Conservation (phyloP, 2,888 invertebrate genomes). For the Drosophila prolongata region DNA sequence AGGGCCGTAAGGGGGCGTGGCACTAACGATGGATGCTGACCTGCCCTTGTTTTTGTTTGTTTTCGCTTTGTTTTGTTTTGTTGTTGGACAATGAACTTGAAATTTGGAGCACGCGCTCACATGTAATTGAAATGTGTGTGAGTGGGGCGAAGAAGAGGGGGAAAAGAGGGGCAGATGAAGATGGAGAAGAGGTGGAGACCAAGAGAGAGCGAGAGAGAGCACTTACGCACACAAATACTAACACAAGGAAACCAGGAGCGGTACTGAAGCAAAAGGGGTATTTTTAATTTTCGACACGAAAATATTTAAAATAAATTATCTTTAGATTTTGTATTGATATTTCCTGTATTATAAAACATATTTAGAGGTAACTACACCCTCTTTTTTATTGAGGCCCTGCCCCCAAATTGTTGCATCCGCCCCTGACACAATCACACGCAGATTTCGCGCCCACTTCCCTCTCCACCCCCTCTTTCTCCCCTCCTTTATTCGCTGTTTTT, state of each 20-base stretch:
- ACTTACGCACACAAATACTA: conserved; percentile 15
- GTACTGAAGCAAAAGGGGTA: background rate
- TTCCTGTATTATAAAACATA: no score
- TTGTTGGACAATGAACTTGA: conserved; percentile 74
- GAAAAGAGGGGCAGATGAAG: conserved; percentile 5
- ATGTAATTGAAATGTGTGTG: conserved; percentile 56
- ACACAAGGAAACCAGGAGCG: background rate
- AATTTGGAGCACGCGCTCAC: conserved; percentile 69
- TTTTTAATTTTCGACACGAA: background rate
- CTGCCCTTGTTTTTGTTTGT: conserved; percentile 38
- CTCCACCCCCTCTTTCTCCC: background rate
- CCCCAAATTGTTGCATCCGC: background rate
- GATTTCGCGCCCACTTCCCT: conserved; percentile 10
- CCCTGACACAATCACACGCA: conserved; percentile 9
- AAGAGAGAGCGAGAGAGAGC: background rate
- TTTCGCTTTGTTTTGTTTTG: conserved; percentile 39
- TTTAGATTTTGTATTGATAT: no score
- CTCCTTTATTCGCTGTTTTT: conserved; percentile 8
- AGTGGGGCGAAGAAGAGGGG: conserved; percentile 32
- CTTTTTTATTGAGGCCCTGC: no score
- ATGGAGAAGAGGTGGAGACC: background rate
- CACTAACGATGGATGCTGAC: conserved; percentile 17
- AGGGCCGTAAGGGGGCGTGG: conserved; percentile 7
- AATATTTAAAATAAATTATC: background rate
- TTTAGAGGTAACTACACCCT: no score